A percentile compares a stretch with the other conserved stretches of the same genome.
Evolutionary conservation across 2,888 invertebrate genomes (phyloP).

Genomic region (Erebia aethiops): DNA sequence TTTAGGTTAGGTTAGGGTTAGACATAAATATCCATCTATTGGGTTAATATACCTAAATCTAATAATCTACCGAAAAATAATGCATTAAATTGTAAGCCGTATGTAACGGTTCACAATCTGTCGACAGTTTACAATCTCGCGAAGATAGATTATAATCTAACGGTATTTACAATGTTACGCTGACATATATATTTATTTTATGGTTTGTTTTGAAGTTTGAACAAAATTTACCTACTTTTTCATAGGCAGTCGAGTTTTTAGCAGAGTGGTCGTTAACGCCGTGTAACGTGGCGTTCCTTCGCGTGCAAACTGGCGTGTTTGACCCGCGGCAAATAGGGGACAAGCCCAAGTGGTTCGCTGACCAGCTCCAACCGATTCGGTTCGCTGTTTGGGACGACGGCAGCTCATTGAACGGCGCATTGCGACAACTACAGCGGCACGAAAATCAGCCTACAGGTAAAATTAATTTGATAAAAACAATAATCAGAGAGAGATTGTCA

Average conservation of each 20-base stretch:
- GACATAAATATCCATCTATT: too few species aligned
- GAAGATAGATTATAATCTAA: too few species aligned
- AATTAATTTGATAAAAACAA: slow-evolving; percentile 11
- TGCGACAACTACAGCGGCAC: slow-evolving; percentile 87
- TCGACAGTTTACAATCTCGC: too few species aligned
- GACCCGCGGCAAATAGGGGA: slow-evolving; percentile 98
- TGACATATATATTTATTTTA: too few species aligned
- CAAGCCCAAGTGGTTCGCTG: slow-evolving; percentile 98
- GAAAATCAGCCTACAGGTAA: slow-evolving; percentile 91
- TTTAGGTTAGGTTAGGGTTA: too few species aligned
- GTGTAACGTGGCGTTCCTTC: slow-evolving; percentile 97
- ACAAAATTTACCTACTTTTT: neutral
- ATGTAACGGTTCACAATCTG: too few species aligned
- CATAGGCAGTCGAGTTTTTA: slow-evolving; percentile 97
- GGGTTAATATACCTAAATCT: too few species aligned
- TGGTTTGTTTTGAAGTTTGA: too few species aligned
- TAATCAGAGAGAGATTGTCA: neutral
- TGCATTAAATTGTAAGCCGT: too few species aligned
- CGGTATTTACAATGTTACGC: too few species aligned
- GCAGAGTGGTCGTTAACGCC: slow-evolving; percentile 99
- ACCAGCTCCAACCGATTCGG: slow-evolving; percentile 92
- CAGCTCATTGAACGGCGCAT: slow-evolving; percentile 90
- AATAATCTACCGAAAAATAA: too few species aligned
- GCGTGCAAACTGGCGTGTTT: slow-evolving; percentile 97
- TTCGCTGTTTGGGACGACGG: slow-evolving; percentile 97